A percentile compares a stretch with the other conserved stretches of the same genome.
These are phyloP conservation scores for Scortum barcoo DNA, from an alignment of 2,113 vertebrate genomes.

Conservation along the genomic window DNA sequence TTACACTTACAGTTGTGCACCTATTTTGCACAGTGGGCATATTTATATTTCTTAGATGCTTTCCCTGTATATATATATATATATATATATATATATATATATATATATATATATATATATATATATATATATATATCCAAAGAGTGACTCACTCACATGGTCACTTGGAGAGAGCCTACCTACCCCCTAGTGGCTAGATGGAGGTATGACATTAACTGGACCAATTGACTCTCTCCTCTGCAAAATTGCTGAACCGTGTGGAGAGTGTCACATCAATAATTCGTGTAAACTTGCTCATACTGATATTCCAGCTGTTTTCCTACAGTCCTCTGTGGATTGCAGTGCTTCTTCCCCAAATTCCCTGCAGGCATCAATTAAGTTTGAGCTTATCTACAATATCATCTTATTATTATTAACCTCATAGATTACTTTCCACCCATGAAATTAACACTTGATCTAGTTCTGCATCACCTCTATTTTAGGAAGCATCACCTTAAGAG, in stretches of 20 bases:
- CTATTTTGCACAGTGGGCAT: too few relatives aligned
- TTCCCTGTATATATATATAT: background rate
- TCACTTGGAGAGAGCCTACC: background rate
- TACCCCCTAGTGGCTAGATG: slow-evolving; percentile 12
- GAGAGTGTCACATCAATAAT: background rate
- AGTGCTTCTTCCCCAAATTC: background rate
- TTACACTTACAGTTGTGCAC: background rate
- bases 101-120: too few relatives aligned
- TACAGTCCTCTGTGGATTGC: background rate
- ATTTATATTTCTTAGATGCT: background rate
- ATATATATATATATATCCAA: background rate
- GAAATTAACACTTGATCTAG: background rate
- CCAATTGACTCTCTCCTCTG: background rate
- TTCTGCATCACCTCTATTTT: background rate
- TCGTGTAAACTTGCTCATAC: background rate
- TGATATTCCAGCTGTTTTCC: background rate
- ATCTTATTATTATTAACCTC: background rate
- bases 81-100: too few relatives aligned
- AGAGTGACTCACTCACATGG: background rate
- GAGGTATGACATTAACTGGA: background rate
- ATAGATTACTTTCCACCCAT: slow-evolving; percentile 7
- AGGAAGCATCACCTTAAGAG: background rate
- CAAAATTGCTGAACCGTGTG: background rate
- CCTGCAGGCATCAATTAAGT: background rate
- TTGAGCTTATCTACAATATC: slow-evolving; percentile 1